Evolutionary conservation across 2,797 vertebrate genomes (phyloP), one percentile per base, ranked within the genome.

Genomic region (Gymnodraco acuticeps): DNA sequence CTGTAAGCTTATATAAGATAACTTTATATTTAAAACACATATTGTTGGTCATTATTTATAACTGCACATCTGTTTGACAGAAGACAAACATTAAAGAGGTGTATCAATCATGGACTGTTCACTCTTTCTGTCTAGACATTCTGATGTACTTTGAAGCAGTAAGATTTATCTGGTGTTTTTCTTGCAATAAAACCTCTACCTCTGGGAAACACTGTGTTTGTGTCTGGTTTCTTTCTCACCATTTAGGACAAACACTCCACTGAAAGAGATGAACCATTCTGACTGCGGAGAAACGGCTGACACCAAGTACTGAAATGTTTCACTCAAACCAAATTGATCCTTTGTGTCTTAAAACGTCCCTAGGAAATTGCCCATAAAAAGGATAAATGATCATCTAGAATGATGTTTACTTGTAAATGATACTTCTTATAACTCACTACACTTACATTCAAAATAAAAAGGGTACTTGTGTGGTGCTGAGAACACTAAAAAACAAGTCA

Each of bases 31-130:
- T 96, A 96, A 80, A 73, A 97, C 17, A 42, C 54, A 66, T 95
- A 95, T 95, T 95, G 90, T 93, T 92, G 92, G 93, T 96, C 92
- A 95, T 97, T 97, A 98, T 97, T 97, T 98, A 97, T 98, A 96
- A 95, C 94, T 92, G 91, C 86, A 93, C 95, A 95, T 96, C 94
- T 91, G 95, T 96, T 94, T 87, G 66, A 86, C 71, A 85, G 68
- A 83, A 72, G 64, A 64, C 65, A 91, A 94, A 91, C 95, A 95
- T 94, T 96, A 92, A 96, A 95, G 64, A 78, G 89, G 94, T 96
- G 95, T 94, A 94, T 84, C 42, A 95, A 94, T 75, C 90, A 92
- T 95, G 93, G 94, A 94, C 93, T 95, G 93, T 95, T 96, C 95
- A 10, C 94, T 93, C 41, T 96, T 94, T 94, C 91, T 95, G 91